These are phyloP conservation scores for Tragelaphus strepsiceros DNA, from an alignment of 2,113 vertebrate genomes.

Conservation along the genomic window DNA sequence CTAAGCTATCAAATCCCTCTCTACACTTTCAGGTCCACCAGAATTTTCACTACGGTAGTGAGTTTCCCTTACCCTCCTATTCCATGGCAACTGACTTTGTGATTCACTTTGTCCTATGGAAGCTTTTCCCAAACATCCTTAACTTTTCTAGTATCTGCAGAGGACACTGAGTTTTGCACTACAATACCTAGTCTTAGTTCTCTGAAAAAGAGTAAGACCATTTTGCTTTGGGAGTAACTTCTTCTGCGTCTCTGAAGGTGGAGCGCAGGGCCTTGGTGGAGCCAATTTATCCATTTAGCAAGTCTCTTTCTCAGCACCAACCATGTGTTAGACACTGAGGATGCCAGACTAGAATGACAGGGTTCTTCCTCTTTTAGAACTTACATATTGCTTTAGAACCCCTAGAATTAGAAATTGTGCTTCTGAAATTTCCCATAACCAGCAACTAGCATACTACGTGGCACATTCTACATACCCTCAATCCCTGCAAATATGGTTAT, in stretches of 20 bases:
- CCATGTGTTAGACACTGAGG: too few relatives aligned
- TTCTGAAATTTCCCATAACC: background rate
- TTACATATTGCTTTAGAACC: background rate
- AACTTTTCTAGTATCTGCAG: background rate
- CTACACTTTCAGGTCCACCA: background rate
- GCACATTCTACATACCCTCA: accelerated
- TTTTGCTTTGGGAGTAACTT: background rate
- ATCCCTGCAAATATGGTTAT: background rate
- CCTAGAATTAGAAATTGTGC: background rate
- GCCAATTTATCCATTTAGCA: background rate
- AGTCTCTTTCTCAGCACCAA: background rate
- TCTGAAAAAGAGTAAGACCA: background rate
- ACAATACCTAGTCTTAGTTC: background rate
- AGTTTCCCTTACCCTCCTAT: background rate
- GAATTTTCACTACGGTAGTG: accelerated
- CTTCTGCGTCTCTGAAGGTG: background rate
- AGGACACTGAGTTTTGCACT: background rate
- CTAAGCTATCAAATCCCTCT: background rate
- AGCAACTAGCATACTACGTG: background rate
- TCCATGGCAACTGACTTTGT: background rate
- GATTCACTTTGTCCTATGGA: background rate
- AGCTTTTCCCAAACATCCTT: background rate
- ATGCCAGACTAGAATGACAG: background rate
- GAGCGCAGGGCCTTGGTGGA: background rate
- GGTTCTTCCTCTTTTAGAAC: background rate